Evolutionary conservation across 2,113 vertebrate species (phyloP), one percentile per base, ranked within the genome.

Genomic region (Lampris megalopsis): DNA sequence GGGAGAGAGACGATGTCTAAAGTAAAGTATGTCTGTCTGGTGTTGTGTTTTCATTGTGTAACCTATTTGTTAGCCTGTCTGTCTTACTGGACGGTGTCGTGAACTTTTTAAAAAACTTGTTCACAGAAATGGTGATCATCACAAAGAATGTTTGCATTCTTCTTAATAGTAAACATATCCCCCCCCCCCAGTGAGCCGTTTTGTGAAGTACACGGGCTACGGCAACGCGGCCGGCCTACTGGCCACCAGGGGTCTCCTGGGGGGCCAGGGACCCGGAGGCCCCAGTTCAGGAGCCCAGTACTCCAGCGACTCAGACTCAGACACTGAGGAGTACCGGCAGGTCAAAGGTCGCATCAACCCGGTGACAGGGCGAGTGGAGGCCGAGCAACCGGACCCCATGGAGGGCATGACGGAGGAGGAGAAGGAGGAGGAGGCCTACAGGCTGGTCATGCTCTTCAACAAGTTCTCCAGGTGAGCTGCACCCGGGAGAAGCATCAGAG

Each of bases 161-260:
- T 45, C 43, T 45, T 5, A 45, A 5, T 13, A 35, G 38, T 63
- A 5, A 3, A 2, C 56, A 5, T 63, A 7, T 38, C 0, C 4
- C 69, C 41, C 49, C 37, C 56, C 41, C 52, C 35, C 86, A 95
- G 94, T 95, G 80, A 82, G 92, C 40, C 92, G 94, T 41, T 96
- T 95, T 74, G 94, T 96, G 24, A 96, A 95, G 88, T 95, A 95
- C 89, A 95, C 94, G 0, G 95, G 95, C 56, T 95, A 95, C 2
- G 94, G 95, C 0, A 96, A 96, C 1, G 94, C 95, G 0, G 95
- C 94, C 0, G 95, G 95, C 5, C 84, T 95, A 74, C 86, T 95
- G 86, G 94, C 94, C 48, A 94, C 93, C 13, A 89, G 92, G 11
- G 94, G 94, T 1, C 66, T 96, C 60, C 80, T 95, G 85, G 89